These are phyloP conservation scores for Hyaena hyaena DNA, from an alignment of 2,113 vertebrate genomes.

Conservation along the genomic window DNA sequence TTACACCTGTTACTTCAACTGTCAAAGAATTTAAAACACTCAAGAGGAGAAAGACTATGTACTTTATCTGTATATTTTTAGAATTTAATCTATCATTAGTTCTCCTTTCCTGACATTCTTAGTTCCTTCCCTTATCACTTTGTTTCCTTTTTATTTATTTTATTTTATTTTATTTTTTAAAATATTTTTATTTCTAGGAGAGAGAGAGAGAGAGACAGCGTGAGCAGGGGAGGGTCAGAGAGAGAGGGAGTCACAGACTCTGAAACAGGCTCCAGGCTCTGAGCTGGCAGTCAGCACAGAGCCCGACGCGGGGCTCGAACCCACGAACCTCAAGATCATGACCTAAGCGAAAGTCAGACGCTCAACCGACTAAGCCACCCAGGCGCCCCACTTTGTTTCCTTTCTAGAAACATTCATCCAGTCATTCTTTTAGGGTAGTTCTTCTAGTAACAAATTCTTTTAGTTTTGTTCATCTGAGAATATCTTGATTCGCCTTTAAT, in stretches of 20 bases:
- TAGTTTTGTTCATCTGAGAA: background rate
- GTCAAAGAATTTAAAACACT: background rate
- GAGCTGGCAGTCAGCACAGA: too few relatives aligned
- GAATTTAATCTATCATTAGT: background rate
- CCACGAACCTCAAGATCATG: too few relatives aligned
- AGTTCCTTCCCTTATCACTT: background rate
- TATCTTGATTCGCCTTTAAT: background rate
- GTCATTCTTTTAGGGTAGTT: background rate
- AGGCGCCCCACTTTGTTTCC: background rate
- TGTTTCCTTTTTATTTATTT: background rate
- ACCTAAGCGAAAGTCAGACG: too few relatives aligned
- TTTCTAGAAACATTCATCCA: background rate
- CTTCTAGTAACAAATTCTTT: background rate
- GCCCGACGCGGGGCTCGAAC: too few relatives aligned
- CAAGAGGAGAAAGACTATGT: background rate
- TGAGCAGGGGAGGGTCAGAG: too few relatives aligned
- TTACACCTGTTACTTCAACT: background rate
- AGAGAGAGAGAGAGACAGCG: too few relatives aligned
- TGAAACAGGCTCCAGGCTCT: too few relatives aligned
- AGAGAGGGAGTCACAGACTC: too few relatives aligned
- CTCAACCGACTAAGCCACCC: too few relatives aligned
- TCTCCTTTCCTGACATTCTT: background rate
- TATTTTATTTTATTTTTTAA: too few relatives aligned
- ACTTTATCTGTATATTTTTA: background rate
- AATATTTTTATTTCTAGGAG: too few relatives aligned